phyloP scores from a whole-genome alignment of 2,888 invertebrate species.

The Plebejus anna region DNA sequence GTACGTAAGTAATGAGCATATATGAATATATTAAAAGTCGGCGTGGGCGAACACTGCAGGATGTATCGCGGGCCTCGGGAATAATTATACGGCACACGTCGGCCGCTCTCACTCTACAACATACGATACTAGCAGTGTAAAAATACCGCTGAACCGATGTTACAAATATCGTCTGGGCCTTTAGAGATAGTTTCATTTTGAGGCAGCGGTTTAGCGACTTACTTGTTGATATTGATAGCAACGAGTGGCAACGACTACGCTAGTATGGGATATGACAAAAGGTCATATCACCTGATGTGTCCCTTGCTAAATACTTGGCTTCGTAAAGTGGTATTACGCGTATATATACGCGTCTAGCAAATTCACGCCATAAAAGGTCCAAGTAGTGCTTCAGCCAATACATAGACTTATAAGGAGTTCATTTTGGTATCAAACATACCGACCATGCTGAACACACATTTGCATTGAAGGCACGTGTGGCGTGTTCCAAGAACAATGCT shows the following conservation, averaged over 20 bases:
- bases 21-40: not conserved
- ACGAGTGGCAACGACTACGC: not conserved
- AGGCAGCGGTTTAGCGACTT: not conserved
- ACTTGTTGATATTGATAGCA: not conserved
- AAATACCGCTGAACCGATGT: not conserved
- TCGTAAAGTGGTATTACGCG: not conserved
- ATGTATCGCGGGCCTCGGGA: constrained; percentile 13
- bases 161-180: not conserved
- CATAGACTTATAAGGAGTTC: not conserved
- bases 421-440: not conserved
- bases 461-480: not conserved
- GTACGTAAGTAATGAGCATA: not conserved
- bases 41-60: constrained; percentile 7
- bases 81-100: constrained; percentile 15
- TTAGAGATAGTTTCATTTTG: not conserved
- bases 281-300: too few species aligned
- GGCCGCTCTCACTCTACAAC: not conserved
- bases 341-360: not conserved
- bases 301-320: not conserved
- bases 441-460: not conserved
- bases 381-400: constrained; percentile 1
- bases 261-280: not conserved
- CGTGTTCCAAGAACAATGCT: not conserved
- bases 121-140: not conserved
- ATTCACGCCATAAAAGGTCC: not conserved